Conservation (phyloP, 1,140 invertebrate species). For the Formica selysi region DNA sequence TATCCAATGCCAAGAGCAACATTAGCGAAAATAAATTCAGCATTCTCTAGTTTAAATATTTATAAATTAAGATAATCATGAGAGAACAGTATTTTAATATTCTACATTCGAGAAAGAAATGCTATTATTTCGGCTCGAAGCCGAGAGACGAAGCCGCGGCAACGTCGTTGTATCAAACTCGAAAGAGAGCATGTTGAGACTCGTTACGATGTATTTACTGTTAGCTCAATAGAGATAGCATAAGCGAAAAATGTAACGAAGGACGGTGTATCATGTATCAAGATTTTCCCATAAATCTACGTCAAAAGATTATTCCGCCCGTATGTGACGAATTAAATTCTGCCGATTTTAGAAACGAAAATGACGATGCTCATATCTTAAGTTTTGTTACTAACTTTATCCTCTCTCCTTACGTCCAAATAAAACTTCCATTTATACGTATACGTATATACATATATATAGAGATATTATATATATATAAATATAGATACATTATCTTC, state of each 20-base stretch:
- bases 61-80: neutral
- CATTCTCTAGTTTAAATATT: neutral
- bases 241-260: constrained; percentile 79
- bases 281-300: constrained; percentile 63
- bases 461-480: constrained; percentile 57
- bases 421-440: constrained; percentile 57
- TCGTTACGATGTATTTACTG: constrained; percentile 60
- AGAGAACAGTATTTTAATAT: neutral
- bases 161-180: constrained; percentile 79
- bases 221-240: constrained; percentile 78
- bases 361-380: constrained; percentile 67
- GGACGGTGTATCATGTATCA: constrained; percentile 78
- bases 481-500: constrained; percentile 60
- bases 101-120: neutral
- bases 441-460: constrained; percentile 58
- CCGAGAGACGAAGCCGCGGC: constrained; percentile 76
- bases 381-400: constrained; percentile 68
- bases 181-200: constrained; percentile 67
- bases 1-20: neutral
- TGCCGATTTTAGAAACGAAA: constrained; percentile 50
- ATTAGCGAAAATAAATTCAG: neutral
- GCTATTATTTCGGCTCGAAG: neutral
- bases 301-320: constrained; percentile 51
- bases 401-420: constrained; percentile 59
- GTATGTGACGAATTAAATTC: constrained; percentile 15